Evolutionary conservation across 2,888 invertebrate genomes (phyloP).

Genomic region (Hydraecia micacea): DNA sequence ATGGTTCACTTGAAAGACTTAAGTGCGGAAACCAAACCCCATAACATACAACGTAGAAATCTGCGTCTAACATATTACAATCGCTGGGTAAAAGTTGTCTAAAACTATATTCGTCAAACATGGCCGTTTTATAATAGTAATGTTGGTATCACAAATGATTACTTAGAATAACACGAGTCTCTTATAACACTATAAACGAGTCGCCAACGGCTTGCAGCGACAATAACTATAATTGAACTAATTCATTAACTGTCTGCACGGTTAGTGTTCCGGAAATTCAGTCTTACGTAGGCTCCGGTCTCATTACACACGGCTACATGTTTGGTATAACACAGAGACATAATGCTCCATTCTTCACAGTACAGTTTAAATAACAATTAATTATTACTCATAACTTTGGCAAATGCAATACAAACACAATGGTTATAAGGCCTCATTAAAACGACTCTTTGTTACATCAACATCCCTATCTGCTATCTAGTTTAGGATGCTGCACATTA

Average conservation of each 20-base stretch:
- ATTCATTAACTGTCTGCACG: slow-evolving; percentile 64
- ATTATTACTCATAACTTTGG: slow-evolving; percentile 67
- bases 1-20: not conserved
- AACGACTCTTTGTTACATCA: slow-evolving; percentile 36
- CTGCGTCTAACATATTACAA: slow-evolving; percentile 45
- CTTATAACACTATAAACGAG: slow-evolving; percentile 59
- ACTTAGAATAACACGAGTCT: slow-evolving; percentile 64
- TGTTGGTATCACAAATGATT: slow-evolving; percentile 69
- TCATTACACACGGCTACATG: slow-evolving; percentile 51
- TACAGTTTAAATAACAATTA: slow-evolving; percentile 60
- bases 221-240: slow-evolving; percentile 70
- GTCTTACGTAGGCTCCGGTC: slow-evolving; percentile 66
- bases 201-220: slow-evolving; percentile 52
- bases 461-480: slow-evolving; percentile 47
- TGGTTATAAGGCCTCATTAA: slow-evolving; percentile 38
- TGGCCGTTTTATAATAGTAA: slow-evolving; percentile 68
- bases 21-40: not conserved
- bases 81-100: slow-evolving; percentile 64
- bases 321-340: slow-evolving; percentile 48
- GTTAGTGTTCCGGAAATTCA: slow-evolving; percentile 66
- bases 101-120: slow-evolving; percentile 64
- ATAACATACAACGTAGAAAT: slow-evolving; percentile 9
- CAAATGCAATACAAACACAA: slow-evolving; percentile 63
- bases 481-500: slow-evolving; percentile 27
- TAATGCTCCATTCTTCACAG: slow-evolving; percentile 46